Percentiles rank a stretch among this genome's conserved stretches.
Evolutionary conservation across 2,888 invertebrate genomes (phyloP).

Genomic region (Cantharis flavilabris): DNA sequence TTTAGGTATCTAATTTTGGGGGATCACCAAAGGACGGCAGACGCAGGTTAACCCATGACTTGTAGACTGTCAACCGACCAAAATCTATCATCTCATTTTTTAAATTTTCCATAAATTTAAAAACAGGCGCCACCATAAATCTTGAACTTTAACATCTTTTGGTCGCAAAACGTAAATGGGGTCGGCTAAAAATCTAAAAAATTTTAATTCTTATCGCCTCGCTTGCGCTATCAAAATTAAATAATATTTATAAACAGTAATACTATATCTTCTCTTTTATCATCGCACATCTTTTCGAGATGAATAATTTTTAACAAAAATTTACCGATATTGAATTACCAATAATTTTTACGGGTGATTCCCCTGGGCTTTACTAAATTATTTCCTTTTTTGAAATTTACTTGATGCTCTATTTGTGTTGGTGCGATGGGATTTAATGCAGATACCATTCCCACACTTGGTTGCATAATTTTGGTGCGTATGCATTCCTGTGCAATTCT

Average conservation of each 20-base stretch:
- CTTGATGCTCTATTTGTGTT: background rate
- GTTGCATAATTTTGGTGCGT: constrained; percentile 23
- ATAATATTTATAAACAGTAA: background rate
- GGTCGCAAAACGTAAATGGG: background rate
- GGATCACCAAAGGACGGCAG: background rate
- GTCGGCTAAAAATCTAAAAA: background rate
- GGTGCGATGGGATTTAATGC: background rate
- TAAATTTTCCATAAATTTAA: background rate
- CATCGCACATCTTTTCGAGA: background rate
- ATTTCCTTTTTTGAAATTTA: background rate
- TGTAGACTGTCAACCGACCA: background rate
- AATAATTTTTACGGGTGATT: too few species aligned
- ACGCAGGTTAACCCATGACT: background rate
- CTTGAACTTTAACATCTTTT: background rate
- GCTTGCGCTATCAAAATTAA: background rate
- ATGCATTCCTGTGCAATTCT: constrained; percentile 34
- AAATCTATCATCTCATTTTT: background rate
- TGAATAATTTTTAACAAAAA: background rate
- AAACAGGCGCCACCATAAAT: background rate
- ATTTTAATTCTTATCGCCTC: background rate
- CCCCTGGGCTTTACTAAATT: too few species aligned
- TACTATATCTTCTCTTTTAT: background rate
- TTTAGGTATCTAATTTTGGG: background rate
- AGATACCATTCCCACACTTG: background rate
- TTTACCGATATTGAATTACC: background rate